Percentiles rank a stretch among this genome's conserved stretches.
Conservation (phyloP, 2,113 vertebrate genomes). For the Phylloscopus whistleri region DNA sequence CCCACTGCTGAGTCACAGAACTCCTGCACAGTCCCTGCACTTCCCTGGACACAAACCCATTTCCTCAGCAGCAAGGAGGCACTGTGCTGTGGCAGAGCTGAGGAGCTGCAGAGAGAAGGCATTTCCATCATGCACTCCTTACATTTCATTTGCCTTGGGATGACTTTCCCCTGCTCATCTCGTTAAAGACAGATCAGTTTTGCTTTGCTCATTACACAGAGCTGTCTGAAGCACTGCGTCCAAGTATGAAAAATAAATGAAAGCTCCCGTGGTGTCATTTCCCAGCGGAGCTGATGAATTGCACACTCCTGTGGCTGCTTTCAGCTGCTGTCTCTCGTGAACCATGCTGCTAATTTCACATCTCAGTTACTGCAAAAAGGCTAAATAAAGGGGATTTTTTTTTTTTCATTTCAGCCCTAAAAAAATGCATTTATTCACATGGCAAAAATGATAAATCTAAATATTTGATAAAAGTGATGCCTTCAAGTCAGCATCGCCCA, state of each 20-base stretch:
- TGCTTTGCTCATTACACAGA: neutral
- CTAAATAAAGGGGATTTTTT: neutral
- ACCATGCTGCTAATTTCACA: slow-evolving; percentile 26
- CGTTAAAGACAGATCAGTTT: neutral
- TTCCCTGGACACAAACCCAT: neutral
- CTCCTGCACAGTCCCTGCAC: neutral
- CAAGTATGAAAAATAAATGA: neutral
- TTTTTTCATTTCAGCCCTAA: neutral
- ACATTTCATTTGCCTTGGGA: neutral
- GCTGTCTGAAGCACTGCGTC: neutral
- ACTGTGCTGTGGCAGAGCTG: neutral
- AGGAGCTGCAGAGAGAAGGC: neutral
- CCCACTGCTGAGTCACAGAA: neutral
- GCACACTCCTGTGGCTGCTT: neutral
- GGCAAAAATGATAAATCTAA: neutral
- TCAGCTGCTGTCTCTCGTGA: neutral
- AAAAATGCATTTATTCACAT: neutral
- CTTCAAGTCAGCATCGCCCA: neutral
- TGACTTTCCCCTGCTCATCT: neutral
- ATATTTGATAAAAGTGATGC: neutral
- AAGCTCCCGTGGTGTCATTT: neutral
- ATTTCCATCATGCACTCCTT: neutral
- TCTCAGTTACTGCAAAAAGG: neutral
- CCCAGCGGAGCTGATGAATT: neutral
- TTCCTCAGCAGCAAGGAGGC: neutral